These are phyloP conservation scores for Phortica magna DNA, from an alignment of 2,888 invertebrate genomes.

Conservation along the genomic window DNA sequence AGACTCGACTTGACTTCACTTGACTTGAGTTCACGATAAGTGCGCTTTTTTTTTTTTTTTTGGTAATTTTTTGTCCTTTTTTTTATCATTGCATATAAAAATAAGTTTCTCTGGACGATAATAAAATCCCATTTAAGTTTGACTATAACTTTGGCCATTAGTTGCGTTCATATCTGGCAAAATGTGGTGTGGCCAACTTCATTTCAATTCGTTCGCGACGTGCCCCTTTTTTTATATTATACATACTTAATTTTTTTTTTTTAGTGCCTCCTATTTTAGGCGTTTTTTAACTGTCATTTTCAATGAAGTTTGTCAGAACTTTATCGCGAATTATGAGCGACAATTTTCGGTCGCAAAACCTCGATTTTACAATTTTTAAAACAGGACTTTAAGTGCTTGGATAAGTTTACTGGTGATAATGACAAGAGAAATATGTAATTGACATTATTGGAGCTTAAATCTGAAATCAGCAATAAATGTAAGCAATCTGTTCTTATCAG, in stretches of 20 bases:
- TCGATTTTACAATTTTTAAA: slow-evolving; percentile 8
- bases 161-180: slow-evolving; percentile 43
- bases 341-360: neutral
- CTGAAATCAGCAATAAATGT: too few species aligned
- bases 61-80: slow-evolving; percentile 42
- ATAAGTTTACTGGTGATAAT: slow-evolving; percentile 25
- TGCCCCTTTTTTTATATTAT: neutral
- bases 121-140: slow-evolving; percentile 71
- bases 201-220: neutral
- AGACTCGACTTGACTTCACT: slow-evolving; percentile 36
- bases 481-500: too few species aligned
- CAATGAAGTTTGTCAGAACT: slow-evolving; percentile 15
- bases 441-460: neutral
- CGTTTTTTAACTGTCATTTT: slow-evolving; percentile 24
- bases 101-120: slow-evolving; percentile 65
- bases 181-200: slow-evolving; percentile 15
- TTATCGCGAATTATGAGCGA: slow-evolving; percentile 30
- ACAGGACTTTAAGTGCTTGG: neutral
- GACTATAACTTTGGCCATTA: slow-evolving; percentile 69
- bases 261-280: slow-evolving; percentile 3
- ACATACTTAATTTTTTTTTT: neutral
- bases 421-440: neutral
- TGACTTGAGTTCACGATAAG: slow-evolving; percentile 1
- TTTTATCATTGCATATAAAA: slow-evolving; percentile 47
- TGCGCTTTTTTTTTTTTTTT: slow-evolving; percentile 3